These are phyloP conservation scores for Craterocephalus amniculus DNA, from an alignment of 2,797 vertebrate species.

Conservation along the genomic window DNA sequence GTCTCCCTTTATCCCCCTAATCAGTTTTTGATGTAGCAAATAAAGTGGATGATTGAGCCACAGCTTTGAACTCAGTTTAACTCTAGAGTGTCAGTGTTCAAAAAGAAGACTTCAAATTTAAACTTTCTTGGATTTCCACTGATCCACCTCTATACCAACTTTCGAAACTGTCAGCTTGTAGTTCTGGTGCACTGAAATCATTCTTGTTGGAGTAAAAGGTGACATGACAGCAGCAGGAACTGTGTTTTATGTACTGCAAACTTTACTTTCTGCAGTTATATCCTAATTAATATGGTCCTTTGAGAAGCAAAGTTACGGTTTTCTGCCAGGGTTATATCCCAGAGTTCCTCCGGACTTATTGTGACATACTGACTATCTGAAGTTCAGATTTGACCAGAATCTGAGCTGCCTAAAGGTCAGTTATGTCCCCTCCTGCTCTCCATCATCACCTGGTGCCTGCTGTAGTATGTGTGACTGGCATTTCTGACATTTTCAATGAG, in stretches of 20 bases:
- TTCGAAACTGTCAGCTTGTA: not conserved
- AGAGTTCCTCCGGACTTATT: not conserved
- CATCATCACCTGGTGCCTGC: slow-evolving; percentile 8
- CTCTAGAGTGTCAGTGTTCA: not conserved
- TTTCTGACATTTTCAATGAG: slow-evolving; percentile 23
- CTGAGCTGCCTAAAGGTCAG: not conserved
- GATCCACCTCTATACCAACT: not conserved
- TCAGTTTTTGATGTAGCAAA: not conserved
- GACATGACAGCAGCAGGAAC: not conserved
- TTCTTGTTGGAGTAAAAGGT: not conserved
- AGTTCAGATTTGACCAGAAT: slow-evolving; percentile 4
- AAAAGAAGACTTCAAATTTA: not conserved
- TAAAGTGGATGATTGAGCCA: not conserved
- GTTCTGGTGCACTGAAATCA: not conserved
- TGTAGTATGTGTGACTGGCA: slow-evolving; percentile 1
- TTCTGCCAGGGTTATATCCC: not conserved
- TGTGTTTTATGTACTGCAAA: not conserved
- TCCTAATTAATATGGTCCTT: not conserved
- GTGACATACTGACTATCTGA: not conserved
- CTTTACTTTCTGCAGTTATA: not conserved
- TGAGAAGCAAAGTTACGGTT: not conserved
- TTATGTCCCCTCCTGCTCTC: not conserved
- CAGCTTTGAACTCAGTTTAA: not conserved
- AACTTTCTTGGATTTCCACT: not conserved
- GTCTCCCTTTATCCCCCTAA: not conserved